A percentile compares a stretch with the other conserved stretches of the same genome.
Evolutionary conservation across 2,113 vertebrate genomes (phyloP).

Genomic region (Zapus hudsonius): DNA sequence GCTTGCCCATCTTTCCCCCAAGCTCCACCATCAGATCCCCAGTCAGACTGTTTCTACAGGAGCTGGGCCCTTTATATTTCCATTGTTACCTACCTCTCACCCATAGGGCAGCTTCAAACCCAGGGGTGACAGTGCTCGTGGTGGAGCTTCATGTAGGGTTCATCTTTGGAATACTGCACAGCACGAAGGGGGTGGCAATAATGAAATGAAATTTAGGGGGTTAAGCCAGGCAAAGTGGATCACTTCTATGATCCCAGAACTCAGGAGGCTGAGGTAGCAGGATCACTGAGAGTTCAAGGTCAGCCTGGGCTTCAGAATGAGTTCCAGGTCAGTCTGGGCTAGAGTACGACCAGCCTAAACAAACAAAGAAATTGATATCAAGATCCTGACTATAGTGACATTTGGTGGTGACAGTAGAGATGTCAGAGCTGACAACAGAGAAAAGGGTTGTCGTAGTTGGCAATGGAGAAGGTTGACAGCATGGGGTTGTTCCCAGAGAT

Average conservation of each 20-base stretch:
- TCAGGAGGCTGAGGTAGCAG: no score
- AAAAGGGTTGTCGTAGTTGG: background rate
- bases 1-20: background rate
- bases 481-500: background rate
- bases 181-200: background rate
- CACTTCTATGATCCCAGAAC: no score
- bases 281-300: no score
- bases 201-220: background rate
- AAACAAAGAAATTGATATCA: no score
- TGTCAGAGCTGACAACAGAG: background rate
- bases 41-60: background rate
- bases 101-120: background rate
- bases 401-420: background rate
- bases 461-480: background rate
- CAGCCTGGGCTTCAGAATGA: no score
- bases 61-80: background rate
- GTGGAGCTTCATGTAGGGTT: background rate
- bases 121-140: background rate
- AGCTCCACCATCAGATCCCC: background rate
- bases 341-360: no score
- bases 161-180: background rate
- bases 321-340: no score
- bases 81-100: background rate
- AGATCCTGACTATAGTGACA: fast-evolving
- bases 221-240: no score